Evolutionary conservation across 2,113 vertebrate species (phyloP), one percentile per base, ranked within the genome.

Genomic region (Rhinolophus sinicus): DNA sequence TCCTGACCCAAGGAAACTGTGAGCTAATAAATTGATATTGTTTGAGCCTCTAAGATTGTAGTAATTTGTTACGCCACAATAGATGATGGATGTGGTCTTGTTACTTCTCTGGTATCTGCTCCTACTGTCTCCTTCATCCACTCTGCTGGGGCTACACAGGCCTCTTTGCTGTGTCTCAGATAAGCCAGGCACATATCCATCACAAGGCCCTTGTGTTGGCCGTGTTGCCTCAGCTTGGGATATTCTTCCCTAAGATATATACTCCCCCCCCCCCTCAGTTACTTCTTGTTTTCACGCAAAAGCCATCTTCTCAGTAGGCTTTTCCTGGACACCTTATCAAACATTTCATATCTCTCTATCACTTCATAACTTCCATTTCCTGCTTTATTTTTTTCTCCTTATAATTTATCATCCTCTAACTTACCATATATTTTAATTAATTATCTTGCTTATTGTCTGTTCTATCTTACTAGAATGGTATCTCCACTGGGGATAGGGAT

Each of bases 181-280:
- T 6, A 8, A 21, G 21, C 1, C 22, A 24, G n/a, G 14, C 56
- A n/a, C 35, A 7, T 0, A 4, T 24, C 13, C 30, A 69, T 26
- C 50, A 77, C 6, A 38, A 58, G 58, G 9, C 69, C 60, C 76
- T 58, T 58, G 33, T 10, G 12, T 28, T 47, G 16, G 2, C 38
- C 28, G 6, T 64, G 35, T 56, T 28, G 24, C 6, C 54, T 81
- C n/a, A 82, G 76, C n/a, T 28, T 73, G 28, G 5, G 54, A 73
- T 82, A 28, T 54, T 22, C 28, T 19, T 56, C 4, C 15, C 12
- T 2, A 1, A 75, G 12, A 56, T 22, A 47, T 22, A 58, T 10
- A 38, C 24, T 50, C 3, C 47, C 67, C n/a, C n/a, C n/a, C n/a
- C 22, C 50, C 38, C 38, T 24, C 16, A 22, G 12, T 30, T 28